Evolutionary conservation across 1,140 invertebrate species (phyloP).

Genomic region (Trichonephila clavipes): DNA sequence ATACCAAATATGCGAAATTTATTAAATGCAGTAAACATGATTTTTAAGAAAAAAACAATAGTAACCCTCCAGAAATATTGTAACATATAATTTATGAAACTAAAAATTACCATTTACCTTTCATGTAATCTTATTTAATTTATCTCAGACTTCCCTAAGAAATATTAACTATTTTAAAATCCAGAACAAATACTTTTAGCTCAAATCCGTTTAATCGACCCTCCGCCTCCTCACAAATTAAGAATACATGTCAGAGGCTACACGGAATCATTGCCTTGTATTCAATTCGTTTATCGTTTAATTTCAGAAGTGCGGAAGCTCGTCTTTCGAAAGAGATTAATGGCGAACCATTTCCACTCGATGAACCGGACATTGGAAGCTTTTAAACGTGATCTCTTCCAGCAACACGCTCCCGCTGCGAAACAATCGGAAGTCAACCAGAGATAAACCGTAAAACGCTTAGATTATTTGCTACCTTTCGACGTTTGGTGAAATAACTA

Average conservation of each 20-base stretch:
- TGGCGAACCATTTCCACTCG: constrained; percentile 15
- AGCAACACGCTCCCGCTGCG: constrained; percentile 8
- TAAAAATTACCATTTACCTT: too few species aligned
- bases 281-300: constrained; percentile 30
- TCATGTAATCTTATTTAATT: too few species aligned
- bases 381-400: constrained; percentile 29
- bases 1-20: too few species aligned
- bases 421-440: constrained; percentile 23
- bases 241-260: not conserved
- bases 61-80: too few species aligned
- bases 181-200: too few species aligned
- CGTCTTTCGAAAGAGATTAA: constrained; percentile 23
- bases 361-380: not conserved
- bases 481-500: not conserved
- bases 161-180: too few species aligned
- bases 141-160: too few species aligned
- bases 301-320: constrained; percentile 48
- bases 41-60: too few species aligned
- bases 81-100: too few species aligned
- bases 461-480: constrained; percentile 6
- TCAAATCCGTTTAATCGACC: too few species aligned
- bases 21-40: too few species aligned
- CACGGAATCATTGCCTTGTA: constrained; percentile 9
- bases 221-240: too few species aligned
- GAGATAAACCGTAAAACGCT: constrained; percentile 3